Evolutionary conservation across 2,888 invertebrate species (phyloP), one percentile per base, ranked within the genome.

Genomic region (Eledona agricola): DNA sequence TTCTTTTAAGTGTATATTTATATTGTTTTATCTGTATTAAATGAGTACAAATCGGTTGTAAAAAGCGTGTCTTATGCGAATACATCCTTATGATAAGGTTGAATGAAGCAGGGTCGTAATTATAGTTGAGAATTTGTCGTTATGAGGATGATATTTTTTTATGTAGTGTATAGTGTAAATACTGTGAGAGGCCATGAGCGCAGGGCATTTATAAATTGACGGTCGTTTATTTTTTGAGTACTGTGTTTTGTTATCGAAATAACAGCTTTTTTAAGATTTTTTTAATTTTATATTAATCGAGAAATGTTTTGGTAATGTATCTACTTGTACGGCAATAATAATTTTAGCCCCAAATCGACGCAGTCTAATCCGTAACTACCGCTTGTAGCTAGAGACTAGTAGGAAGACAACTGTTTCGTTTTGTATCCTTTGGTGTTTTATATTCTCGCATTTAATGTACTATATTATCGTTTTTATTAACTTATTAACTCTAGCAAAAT

Each of bases 401-500:
- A 35, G 29, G 16, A 45, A n/a, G 9, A 31, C 13, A 25, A 13
- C 15, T 19, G 12, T 31, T 51, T 46, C 28, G 37, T 22, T 65
- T 63, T 63, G 63, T 58, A 62, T 64, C 61, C 55, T 60, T 59
- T 64, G 64, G 61, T 66, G 63, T 65, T 64, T 66, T 65, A 57
- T 62, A 57, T 55, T 64, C 59, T 59, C 59, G 66, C 65, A 67
- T 69, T 67, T 64, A 67, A 63, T 64, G 64, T 63, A 63, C 58
- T 60, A 60, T 64, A 61, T 63, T 63, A 54, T 69, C 62, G 57
- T 68, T 63, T 51, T 60, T 58, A 63, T 64, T 68, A 68, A 69
- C 66, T 68, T 69, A 69, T 69, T 68, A 69, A 69, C 65, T 60
- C 58, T 61, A 65, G 29, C 63, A 64, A 66, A 66, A 62, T 66